These are phyloP conservation scores for Branchinecta sandiegonensis DNA, from an alignment of 2,888 invertebrate genomes.

Conservation along the genomic window DNA sequence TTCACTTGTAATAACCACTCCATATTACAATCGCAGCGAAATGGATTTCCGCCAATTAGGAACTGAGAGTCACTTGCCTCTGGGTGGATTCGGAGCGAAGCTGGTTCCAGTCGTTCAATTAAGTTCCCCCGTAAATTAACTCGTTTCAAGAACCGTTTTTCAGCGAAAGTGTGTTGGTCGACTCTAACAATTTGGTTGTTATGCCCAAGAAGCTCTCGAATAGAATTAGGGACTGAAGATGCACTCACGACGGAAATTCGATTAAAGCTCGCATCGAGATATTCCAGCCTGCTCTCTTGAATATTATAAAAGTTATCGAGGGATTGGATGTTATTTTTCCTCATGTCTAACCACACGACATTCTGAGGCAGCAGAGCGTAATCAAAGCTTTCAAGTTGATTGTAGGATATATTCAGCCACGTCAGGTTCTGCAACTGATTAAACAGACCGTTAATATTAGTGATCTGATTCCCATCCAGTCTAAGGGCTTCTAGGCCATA, in stretches of 20 bases:
- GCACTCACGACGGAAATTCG: conserved; percentile 46
- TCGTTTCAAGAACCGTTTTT: background rate
- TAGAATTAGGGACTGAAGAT: conserved; percentile 53
- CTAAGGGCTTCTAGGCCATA: conserved; percentile 56
- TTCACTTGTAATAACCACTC: conserved; percentile 15
- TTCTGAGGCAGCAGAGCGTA: conserved; percentile 66
- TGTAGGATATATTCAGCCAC: conserved; percentile 83
- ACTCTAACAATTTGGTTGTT: conserved; percentile 3
- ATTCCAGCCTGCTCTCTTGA: conserved; percentile 40
- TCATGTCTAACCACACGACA: conserved; percentile 75
- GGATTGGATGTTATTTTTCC: conserved; percentile 66
- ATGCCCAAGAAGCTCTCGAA: background rate
- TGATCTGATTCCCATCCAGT: conserved; percentile 57
- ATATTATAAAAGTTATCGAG: conserved; percentile 41
- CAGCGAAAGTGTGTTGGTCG: conserved; percentile 3
- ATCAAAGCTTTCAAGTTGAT: conserved; percentile 74
- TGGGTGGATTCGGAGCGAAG: background rate
- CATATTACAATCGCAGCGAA: conserved; percentile 78
- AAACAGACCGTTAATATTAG: conserved; percentile 67
- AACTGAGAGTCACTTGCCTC: conserved; percentile 44
- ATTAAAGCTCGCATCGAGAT: conserved; percentile 80
- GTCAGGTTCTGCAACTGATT: conserved; percentile 63
- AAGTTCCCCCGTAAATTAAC: background rate
- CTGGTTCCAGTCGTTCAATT: background rate
- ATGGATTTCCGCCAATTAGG: conserved; percentile 68